phyloP scores from a whole-genome alignment of 2,888 invertebrate species.

The Fragum fragum region DNA sequence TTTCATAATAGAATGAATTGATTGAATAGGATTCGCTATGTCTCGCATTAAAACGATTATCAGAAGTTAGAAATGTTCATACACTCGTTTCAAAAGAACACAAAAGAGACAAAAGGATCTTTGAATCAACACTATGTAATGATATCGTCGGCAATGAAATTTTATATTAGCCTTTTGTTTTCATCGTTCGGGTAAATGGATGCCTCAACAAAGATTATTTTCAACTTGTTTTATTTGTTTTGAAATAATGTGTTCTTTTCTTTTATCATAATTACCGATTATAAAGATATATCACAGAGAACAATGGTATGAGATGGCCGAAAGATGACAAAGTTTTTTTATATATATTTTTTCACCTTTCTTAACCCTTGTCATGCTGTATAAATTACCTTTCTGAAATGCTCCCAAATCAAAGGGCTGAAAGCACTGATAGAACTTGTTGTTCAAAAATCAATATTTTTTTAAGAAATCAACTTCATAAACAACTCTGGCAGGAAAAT shows the following conservation, averaged over 20 bases:
- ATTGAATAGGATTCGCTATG: not conserved
- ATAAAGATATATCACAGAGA: not conserved
- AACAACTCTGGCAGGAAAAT: too few species aligned
- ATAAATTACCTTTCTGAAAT: too few species aligned
- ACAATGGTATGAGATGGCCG: not conserved
- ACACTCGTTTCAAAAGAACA: slow-evolving; percentile 18
- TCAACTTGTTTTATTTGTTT: slow-evolving; percentile 17
- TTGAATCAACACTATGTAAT: slow-evolving; percentile 25
- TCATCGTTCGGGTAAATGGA: slow-evolving; percentile 3
- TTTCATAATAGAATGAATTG: not conserved
- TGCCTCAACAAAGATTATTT: slow-evolving; percentile 9
- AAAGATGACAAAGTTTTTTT: not conserved
- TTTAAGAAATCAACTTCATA: too few species aligned
- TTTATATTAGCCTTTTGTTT: slow-evolving; percentile 32
- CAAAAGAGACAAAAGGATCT: slow-evolving; percentile 30
- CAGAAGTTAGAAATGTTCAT: not conserved
- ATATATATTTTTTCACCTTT: too few species aligned
- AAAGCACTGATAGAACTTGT: too few species aligned
- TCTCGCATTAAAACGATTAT: slow-evolving; percentile 1
- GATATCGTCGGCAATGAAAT: slow-evolving; percentile 28
- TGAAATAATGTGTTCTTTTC: slow-evolving; percentile 6
- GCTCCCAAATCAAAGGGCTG: too few species aligned
- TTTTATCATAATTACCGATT: slow-evolving; percentile 8
- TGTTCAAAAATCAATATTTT: too few species aligned
- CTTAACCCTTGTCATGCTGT: too few species aligned